A percentile compares a stretch with the other conserved stretches of the same genome.
These are phyloP conservation scores for Drosophila quadrilineata DNA, from an alignment of 1,140 invertebrate genomes.

Conservation along the genomic window DNA sequence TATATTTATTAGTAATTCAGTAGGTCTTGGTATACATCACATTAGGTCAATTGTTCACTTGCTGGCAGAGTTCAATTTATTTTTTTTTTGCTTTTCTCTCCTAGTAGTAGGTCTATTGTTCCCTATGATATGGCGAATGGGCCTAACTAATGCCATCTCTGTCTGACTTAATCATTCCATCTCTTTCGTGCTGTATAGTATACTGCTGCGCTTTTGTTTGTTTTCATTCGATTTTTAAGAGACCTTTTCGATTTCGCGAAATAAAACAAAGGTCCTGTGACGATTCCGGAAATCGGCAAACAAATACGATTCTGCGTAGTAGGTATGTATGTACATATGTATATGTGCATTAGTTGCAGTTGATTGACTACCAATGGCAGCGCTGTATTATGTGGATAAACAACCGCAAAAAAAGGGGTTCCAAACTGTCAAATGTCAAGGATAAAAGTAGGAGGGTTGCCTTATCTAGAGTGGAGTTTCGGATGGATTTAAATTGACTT, in stretches of 20 bases:
- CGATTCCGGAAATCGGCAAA: slow-evolving; percentile 4
- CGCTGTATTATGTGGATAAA: slow-evolving; percentile 1
- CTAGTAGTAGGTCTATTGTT: slow-evolving; percentile 53
- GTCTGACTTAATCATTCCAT: too few relatives aligned
- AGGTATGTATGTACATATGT: too few relatives aligned
- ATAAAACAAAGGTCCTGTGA: slow-evolving; percentile 32
- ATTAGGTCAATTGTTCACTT: slow-evolving; percentile 67
- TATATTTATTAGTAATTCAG: slow-evolving; percentile 11
- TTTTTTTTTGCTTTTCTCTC: slow-evolving; percentile 9
- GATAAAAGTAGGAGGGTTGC: too few relatives aligned
- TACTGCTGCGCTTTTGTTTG: slow-evolving; percentile 71
- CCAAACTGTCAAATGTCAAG: slow-evolving; percentile 25
- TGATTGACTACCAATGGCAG: slow-evolving; percentile 30
- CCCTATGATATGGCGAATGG: slow-evolving; percentile 22
- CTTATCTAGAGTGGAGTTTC: too few relatives aligned
- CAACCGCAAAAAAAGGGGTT: slow-evolving; percentile 20
- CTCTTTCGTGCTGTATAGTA: background rate
- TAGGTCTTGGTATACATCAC: slow-evolving; percentile 30
- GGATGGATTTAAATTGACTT: too few relatives aligned
- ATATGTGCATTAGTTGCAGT: slow-evolving; percentile 42
- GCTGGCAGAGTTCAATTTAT: slow-evolving; percentile 27
- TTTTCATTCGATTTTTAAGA: slow-evolving; percentile 33
- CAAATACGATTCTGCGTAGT: slow-evolving; percentile 27
- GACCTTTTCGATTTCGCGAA: slow-evolving; percentile 15
- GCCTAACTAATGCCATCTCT: slow-evolving; percentile 22